Evolutionary conservation across 2,888 invertebrate species (phyloP), one percentile per base, ranked within the genome.

Genomic region (Drosophila mettleri): DNA sequence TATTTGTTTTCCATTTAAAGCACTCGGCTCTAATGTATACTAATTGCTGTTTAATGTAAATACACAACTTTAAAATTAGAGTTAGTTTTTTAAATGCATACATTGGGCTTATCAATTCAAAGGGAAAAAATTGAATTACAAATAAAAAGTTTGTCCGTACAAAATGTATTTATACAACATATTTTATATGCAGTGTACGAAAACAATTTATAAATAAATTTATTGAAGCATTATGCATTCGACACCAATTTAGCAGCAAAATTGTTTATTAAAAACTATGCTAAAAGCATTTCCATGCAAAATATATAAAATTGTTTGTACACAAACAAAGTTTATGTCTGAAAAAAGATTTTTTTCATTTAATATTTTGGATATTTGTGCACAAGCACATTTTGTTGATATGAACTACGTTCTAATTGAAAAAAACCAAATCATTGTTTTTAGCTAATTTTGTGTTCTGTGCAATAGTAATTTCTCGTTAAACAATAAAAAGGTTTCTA

Each of bases 241-340:
- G 51, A 43, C 20, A 33, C 16, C 18, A 46, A 53, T 64, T 54
- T 45, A 27, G 31, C 46, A 29, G 27, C 9, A 20, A 54, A 53
- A 39, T 31, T 34, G 46, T 58, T 52, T 29, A 18, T 14, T 14
- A 36, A 52, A 22, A 46, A 48, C 12, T 38, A 18, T 46, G 10
- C 29, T 9, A n/a, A 45, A 16, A 57, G 18, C 12, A 64, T 59
- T 51, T 65, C 36, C 66, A 38, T 34, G 29, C 29, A 33, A 7
- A 5, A 53, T 34, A 29, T 41, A 14, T n/a, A 31, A 51, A 61
- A 62, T 45, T 18, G 27, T 49, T 36, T 41, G 31, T 27, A 1
- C 27, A 8, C 29, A 59, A 46, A 60, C 31, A 55, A 43, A 29
- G 33, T 69, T 51, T 36, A 38, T 73, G 22, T 34, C 29, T 41